These are phyloP conservation scores for Sphaeridia pumilis DNA, from an alignment of 2,888 invertebrate species.

Conservation along the genomic window DNA sequence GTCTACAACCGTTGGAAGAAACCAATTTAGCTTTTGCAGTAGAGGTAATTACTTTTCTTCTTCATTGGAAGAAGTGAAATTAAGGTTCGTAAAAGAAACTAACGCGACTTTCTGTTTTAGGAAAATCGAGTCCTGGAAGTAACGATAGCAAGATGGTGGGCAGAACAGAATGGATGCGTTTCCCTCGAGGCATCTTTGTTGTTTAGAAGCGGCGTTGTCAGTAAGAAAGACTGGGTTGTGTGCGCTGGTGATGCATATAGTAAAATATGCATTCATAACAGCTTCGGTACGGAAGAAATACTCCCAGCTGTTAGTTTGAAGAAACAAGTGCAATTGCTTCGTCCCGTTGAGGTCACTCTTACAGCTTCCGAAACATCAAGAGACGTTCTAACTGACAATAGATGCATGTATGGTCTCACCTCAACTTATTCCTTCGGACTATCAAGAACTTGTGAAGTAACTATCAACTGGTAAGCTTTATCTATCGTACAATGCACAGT, in stretches of 20 bases:
- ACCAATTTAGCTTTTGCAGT: constrained; percentile 60
- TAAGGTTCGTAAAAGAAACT: too few species aligned
- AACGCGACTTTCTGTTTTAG: too few species aligned
- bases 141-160: constrained; percentile 90
- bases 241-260: constrained; percentile 63
- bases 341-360: constrained; percentile 71
- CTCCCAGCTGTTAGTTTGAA: constrained; percentile 63
- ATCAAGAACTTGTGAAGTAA: constrained; percentile 67
- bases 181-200: constrained; percentile 60
- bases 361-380: constrained; percentile 58
- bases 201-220: constrained; percentile 70
- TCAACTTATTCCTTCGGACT: constrained; percentile 77
- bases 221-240: constrained; percentile 50
- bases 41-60: constrained; percentile 46
- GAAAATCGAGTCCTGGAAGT: constrained; percentile 72
- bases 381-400: constrained; percentile 72
- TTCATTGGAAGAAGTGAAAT: background rate
- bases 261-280: constrained; percentile 54
- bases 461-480: constrained; percentile 52
- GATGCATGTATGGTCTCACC: constrained; percentile 83
- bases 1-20: constrained; percentile 58
- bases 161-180: constrained; percentile 64
- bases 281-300: constrained; percentile 64
- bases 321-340: constrained; percentile 56
- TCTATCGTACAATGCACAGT: too few species aligned